Base-by-base conservation (phyloP, 2,113 vertebrate genomes). In the Sinocyclocheilus grahami region DNA sequence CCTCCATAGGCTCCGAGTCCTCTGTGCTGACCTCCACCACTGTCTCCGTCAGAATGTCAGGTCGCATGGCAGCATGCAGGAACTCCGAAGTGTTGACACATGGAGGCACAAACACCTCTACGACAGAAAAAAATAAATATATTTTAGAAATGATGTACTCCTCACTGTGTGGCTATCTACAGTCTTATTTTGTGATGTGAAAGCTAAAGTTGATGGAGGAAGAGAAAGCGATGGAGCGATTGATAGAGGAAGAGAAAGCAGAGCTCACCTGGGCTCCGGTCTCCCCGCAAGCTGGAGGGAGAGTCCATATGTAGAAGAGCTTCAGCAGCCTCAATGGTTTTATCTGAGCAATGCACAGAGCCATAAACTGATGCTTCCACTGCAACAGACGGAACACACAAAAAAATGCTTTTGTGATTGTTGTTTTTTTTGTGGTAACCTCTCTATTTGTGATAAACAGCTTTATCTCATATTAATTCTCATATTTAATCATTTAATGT, bases 291-390 rank as follows among this genome's bases (percentile, higher is more conserved):
- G 94, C 97, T 98, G 93, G 96, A 97, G 22, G 97, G 97, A 90
- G 98, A 98, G 79, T 99, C 98, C 98, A 99, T 99, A 90, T 97
- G 98, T 55, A 99, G 95, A 91, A 99, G 93, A 89, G 98, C 97
- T 92, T 99, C 97, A 1, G 98, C 98, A n/a, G 98, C 98, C 95
- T 99, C 98, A 30, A 99, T 96, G 13, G 98, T 99, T 93, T 99
- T 99, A 87, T 99, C 98, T 0, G 95, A 96, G 91, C 97, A 97
- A 92, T 93, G 92, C 27, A 96, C 92, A 91, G 95, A 96, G 91
- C 97, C 94, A 67, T 98, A 97, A 86, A 97, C 97, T 0, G 98
- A 99, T 3, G 98, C 98, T 92, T 99, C 98, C 95, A 99, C 98
- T 99, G 90, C 72, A 46, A 78, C 2, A 82, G 63, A 87, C 24